Evolutionary conservation across 2,113 vertebrate species (phyloP).

Genomic region (Mandrillus leucophaeus): DNA sequence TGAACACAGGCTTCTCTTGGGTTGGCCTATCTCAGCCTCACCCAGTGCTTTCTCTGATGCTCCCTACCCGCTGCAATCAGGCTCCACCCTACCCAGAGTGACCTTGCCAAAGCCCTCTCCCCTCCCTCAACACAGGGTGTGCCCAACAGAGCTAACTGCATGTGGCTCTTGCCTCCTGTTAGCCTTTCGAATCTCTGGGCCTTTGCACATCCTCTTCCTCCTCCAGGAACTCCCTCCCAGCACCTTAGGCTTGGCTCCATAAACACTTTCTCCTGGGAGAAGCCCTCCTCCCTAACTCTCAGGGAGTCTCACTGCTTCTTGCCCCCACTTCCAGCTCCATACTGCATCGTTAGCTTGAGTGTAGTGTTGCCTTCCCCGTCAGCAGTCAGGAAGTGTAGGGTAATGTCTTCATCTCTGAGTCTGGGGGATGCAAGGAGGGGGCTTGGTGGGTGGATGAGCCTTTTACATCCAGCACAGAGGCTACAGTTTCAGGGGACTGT

Average conservation of each 20-base stretch:
- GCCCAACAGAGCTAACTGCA: neutral
- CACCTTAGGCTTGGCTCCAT: neutral
- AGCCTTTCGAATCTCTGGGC: neutral
- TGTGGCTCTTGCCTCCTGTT: neutral
- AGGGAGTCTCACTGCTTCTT: neutral
- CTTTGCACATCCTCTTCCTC: neutral
- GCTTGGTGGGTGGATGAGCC: neutral
- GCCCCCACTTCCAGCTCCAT: neutral
- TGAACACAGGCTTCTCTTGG: neutral
- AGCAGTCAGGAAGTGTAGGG: neutral
- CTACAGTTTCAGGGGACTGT: neutral
- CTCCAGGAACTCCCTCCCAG: neutral
- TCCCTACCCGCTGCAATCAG: neutral
- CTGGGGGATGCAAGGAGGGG: neutral
- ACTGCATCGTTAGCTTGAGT: neutral
- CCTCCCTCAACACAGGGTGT: neutral
- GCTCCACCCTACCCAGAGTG: neutral
- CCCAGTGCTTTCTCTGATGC: neutral
- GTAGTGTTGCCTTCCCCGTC: neutral
- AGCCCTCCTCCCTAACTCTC: neutral
- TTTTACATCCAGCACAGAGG: neutral
- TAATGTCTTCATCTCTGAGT: neutral
- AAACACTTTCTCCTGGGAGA: neutral
- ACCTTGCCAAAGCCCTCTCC: neutral
- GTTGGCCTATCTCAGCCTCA: neutral